These are phyloP conservation scores for Erpobdella octoculata DNA, from an alignment of 2,888 invertebrate species.

Conservation along the genomic window DNA sequence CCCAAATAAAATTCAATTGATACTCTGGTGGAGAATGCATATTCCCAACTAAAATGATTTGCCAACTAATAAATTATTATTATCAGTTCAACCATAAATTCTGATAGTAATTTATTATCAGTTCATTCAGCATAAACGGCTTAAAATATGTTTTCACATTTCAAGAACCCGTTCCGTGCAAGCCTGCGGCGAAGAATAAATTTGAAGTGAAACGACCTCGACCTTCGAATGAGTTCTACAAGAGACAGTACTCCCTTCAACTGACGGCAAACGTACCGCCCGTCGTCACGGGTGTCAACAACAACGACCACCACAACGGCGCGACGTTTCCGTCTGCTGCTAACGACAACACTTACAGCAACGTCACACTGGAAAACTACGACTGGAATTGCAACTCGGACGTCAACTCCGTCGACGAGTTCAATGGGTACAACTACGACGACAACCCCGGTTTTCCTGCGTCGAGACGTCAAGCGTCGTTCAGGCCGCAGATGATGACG, in stretches of 20 bases:
- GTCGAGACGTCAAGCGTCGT: too few species aligned
- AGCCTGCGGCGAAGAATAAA: slow-evolving; percentile 63
- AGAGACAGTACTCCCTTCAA: slow-evolving; percentile 81
- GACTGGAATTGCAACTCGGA: neutral
- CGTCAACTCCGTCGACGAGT: slow-evolving; percentile 12
- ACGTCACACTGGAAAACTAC: neutral
- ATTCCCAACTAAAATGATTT: too few species aligned
- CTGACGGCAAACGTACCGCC: too few species aligned
- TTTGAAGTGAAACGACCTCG: slow-evolving; percentile 63
- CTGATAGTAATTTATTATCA: too few species aligned
- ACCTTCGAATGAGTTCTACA: slow-evolving; percentile 84
- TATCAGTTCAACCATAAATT: too few species aligned
- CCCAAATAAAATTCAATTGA: too few species aligned
- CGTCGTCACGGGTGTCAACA: too few species aligned
- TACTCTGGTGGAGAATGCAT: too few species aligned
- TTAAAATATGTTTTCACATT: too few species aligned
- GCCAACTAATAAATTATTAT: too few species aligned
- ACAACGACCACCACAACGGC: neutral
- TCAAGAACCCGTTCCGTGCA: slow-evolving; percentile 54
- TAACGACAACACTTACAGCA: neutral
- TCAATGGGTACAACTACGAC: neutral
- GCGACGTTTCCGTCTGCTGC: neutral
- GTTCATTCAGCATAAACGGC: too few species aligned
- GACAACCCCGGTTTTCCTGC: slow-evolving; percentile 12
- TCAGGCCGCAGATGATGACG: too few species aligned